Percentiles rank a stretch among this genome's conserved stretches.
These are phyloP conservation scores for Mamestra brassicae DNA, from an alignment of 2,888 invertebrate species.

Conservation along the genomic window DNA sequence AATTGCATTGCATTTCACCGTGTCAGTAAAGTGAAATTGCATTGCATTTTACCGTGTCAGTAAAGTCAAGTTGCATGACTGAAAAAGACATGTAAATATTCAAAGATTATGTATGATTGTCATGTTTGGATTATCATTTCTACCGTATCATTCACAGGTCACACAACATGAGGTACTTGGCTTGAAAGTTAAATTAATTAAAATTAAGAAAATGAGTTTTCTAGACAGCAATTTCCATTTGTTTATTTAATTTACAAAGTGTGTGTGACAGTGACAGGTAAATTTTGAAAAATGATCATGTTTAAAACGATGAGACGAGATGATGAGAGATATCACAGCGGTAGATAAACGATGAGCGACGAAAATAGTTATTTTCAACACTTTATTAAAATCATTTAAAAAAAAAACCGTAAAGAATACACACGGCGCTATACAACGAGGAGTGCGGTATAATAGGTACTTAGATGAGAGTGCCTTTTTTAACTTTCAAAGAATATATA, in stretches of 20 bases:
- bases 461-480: too few relatives aligned
- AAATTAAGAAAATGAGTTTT: too few relatives aligned
- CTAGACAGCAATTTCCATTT: too few relatives aligned
- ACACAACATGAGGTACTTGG: not conserved
- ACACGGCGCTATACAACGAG: too few relatives aligned
- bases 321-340: not conserved
- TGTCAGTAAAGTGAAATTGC: not conserved
- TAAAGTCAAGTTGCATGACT: slow-evolving; percentile 4
- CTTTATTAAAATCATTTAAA: too few relatives aligned
- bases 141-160: not conserved
- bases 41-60: not conserved
- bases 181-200: not conserved
- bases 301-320: not conserved
- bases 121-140: not conserved
- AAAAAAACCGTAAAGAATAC: too few relatives aligned
- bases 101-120: slow-evolving; percentile 7
- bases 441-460: too few relatives aligned
- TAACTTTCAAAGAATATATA: too few relatives aligned
- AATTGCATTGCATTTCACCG: slow-evolving; percentile 8
- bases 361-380: not conserved
- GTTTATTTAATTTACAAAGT: too few relatives aligned
- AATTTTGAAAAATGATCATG: not conserved
- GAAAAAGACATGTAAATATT: not conserved
- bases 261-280: too few relatives aligned
- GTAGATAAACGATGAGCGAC: not conserved